phyloP scores from a whole-genome alignment of 1,140 invertebrate genomes.

The Gerris buenoi region DNA sequence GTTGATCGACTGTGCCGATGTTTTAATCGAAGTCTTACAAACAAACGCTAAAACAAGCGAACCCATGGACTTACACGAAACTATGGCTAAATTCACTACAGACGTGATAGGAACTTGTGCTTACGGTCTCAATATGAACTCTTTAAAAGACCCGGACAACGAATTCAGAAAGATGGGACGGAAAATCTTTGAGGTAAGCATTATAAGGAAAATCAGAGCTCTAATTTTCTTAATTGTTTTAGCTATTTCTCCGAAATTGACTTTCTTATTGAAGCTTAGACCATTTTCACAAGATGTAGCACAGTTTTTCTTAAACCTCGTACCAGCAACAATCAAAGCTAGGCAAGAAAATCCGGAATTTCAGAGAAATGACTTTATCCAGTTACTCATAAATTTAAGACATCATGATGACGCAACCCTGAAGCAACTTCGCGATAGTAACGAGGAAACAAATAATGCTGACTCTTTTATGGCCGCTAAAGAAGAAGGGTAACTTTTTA shows the following conservation, averaged over 20 bases:
- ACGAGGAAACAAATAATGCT: too few relatives aligned
- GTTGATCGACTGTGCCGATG: conserved; percentile 9
- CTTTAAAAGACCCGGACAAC: conserved; percentile 33
- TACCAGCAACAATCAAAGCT: background rate
- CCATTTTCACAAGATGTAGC: background rate
- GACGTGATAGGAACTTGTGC: conserved; percentile 46
- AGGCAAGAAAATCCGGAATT: background rate
- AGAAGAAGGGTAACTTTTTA: too few relatives aligned
- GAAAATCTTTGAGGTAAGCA: conserved; percentile 16
- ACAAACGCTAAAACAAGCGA: background rate
- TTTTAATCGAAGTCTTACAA: background rate
- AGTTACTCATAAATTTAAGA: background rate
- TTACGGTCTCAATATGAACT: conserved; percentile 43
- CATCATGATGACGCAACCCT: background rate
- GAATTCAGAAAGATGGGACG: conserved; percentile 29
- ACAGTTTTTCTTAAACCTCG: background rate
- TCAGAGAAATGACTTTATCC: background rate
- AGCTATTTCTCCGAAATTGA: background rate
- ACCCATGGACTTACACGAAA: conserved; percentile 24
- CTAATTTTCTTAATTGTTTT: background rate
- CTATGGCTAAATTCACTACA: conserved; percentile 41
- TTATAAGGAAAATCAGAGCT: background rate
- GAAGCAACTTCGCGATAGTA: too few relatives aligned
- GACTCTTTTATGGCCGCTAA: too few relatives aligned
- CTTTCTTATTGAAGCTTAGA: background rate